Conservation (phyloP, 2,797 vertebrate genomes). For the Squalus acanthias region DNA sequence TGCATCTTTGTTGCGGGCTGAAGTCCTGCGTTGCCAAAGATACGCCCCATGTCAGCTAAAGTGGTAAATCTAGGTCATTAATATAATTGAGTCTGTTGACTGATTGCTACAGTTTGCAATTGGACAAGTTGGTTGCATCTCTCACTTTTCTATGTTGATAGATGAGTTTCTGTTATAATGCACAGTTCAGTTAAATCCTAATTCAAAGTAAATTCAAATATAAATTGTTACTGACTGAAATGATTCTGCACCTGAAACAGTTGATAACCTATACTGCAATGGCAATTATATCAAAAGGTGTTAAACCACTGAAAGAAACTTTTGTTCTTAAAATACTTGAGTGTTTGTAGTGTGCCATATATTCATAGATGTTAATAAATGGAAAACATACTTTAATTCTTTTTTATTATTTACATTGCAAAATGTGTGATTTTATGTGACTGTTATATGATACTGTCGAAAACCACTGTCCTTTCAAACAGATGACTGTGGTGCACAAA, state of each 20-base stretch:
- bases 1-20: not conserved
- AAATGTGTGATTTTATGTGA: not conserved
- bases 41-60: not conserved
- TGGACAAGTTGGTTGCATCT: not conserved
- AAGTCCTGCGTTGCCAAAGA: not conserved
- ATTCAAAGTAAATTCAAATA: not conserved
- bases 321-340: constrained; percentile 3
- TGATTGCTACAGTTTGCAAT: not conserved
- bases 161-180: not conserved
- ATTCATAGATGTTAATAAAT: constrained; percentile 24
- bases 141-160: not conserved
- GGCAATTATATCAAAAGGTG: not conserved
- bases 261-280: not conserved
- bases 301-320: not conserved
- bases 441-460: not conserved
- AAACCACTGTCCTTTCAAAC: not conserved
- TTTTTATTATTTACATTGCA: not conserved
- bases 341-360: not conserved
- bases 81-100: not conserved
- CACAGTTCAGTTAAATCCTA: not conserved
- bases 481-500: not conserved
- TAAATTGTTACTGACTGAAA: constrained; percentile 19
- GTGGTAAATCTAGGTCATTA: not conserved
- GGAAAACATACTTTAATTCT: not conserved
- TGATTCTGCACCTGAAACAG: not conserved